These are phyloP conservation scores for Toxotes jaculatrix DNA, from an alignment of 2,113 vertebrate species.

Conservation along the genomic window DNA sequence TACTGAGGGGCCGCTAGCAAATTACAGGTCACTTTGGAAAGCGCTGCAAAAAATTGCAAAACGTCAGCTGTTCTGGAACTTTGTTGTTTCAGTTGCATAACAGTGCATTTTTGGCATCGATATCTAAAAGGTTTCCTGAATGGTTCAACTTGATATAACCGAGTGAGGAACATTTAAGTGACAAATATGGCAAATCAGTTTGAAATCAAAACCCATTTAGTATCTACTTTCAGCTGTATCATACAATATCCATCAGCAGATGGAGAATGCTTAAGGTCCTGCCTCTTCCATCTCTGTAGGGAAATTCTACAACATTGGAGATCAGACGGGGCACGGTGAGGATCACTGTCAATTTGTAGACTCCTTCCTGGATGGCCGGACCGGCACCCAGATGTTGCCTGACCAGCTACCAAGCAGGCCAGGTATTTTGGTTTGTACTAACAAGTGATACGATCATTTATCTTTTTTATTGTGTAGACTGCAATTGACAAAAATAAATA, in stretches of 20 bases:
- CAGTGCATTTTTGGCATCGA: neutral
- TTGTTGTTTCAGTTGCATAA: neutral
- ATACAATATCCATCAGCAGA: neutral
- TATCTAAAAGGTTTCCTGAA: neutral
- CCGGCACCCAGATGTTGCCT: constrained; percentile 87
- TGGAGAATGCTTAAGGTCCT: no score
- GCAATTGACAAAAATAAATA: neutral
- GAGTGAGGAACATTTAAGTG: neutral
- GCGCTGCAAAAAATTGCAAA: neutral
- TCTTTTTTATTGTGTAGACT: neutral
- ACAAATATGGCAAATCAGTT: no score
- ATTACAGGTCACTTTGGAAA: constrained; percentile 6
- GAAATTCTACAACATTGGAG: constrained; percentile 97
- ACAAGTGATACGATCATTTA: neutral
- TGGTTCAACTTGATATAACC: neutral
- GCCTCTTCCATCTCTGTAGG: constrained; percentile 80
- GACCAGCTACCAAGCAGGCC: constrained; percentile 88
- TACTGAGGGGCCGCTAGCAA: neutral
- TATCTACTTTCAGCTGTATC: neutral
- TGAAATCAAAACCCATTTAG: neutral
- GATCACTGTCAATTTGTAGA: constrained; percentile 99
- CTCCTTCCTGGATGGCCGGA: constrained; percentile 95
- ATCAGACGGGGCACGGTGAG: constrained; percentile 95
- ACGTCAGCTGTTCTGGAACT: neutral
- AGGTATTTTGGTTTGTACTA: constrained; percentile 78